Base-by-base conservation (phyloP, 2,888 invertebrate species). In the Eudemis profundana region DNA sequence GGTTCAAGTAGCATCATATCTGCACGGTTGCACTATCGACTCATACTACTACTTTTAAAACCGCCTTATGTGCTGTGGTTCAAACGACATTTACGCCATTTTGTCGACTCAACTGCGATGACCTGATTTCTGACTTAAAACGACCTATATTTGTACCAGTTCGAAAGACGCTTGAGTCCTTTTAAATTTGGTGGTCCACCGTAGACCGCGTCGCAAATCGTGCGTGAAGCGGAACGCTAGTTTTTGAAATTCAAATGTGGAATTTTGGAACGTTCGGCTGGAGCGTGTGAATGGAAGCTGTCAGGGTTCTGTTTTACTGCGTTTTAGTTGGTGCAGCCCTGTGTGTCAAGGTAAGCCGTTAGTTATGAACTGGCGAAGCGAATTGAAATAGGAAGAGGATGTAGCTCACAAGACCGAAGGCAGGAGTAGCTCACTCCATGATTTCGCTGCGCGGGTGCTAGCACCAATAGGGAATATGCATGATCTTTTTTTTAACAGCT, bases 151-250 rank as follows among this genome's bases (percentile, higher is more conserved):
- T n/a, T n/a, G n/a, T n/a, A 66, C 44, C 61, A 8, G 36, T 27
- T 3, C 66, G 66, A 54, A 68, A 54, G 57, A 68, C 68, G 66
- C 64, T 67, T 67, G 64, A 49, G 42, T 27, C 51, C 8, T 33
- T 33, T 33, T 33, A 33, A 10, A 33, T 33, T 8, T 27, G 27
- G 8, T 8, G 33, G 33, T 44, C 40, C 40, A 38, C 1, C 51
- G 51, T 10, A 57, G 46, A 64, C 62, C 65, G 67, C 64, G 51
- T 54, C 54, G 61, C 63, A 70, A 70, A 71, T 68, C 66, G 69
- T 69, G 66, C 69, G 66, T 69, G 68, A 67, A 73, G 70, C 64
- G 67, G 60, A 54, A 64, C 27, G 56, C 49, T 63, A 67, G 50
- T 56, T 70, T 70, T 69, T 68, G 59, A 68, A 69, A 61, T 64